phyloP scores from a whole-genome alignment of 2,888 invertebrate genomes.

The Tipula lateralis region DNA sequence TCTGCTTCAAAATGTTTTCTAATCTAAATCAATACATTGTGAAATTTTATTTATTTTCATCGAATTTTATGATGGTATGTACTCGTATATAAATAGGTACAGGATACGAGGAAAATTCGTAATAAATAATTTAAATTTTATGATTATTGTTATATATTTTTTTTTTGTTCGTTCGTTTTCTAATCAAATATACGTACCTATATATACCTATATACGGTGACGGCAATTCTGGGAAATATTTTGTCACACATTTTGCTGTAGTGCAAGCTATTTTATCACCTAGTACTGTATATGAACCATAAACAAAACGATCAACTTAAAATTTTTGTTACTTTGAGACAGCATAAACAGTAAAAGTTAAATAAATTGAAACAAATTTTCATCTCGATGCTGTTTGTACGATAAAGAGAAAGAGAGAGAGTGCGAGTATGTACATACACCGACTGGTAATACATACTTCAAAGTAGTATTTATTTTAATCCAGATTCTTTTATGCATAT shows the following conservation, averaged over 20 bases:
- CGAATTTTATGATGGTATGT: not conserved
- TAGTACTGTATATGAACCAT: not conserved
- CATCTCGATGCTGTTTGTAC: not conserved
- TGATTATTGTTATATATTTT: not conserved
- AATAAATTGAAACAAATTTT: not conserved
- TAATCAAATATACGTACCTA: not conserved
- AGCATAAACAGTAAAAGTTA: not conserved
- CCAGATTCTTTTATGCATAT: not conserved
- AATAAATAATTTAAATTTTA: conserved; percentile 24
- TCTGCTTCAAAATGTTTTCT: not conserved
- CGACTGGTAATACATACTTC: not conserved
- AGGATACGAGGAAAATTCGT: not conserved
- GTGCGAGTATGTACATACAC: not conserved
- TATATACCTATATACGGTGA: not conserved
- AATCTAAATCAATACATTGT: conserved; percentile 13
- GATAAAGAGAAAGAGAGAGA: no score
- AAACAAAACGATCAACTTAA: not conserved
- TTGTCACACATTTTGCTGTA: not conserved
- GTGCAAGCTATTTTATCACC: not conserved
- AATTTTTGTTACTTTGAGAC: not conserved
- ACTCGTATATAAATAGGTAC: not conserved
- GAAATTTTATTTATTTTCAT: conserved; percentile 1
- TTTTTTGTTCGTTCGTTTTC: not conserved
- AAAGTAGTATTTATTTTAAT: not conserved
- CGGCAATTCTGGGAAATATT: not conserved